Base-by-base conservation (phyloP, 2,888 invertebrate genomes). In the Globia sparganii region DNA sequence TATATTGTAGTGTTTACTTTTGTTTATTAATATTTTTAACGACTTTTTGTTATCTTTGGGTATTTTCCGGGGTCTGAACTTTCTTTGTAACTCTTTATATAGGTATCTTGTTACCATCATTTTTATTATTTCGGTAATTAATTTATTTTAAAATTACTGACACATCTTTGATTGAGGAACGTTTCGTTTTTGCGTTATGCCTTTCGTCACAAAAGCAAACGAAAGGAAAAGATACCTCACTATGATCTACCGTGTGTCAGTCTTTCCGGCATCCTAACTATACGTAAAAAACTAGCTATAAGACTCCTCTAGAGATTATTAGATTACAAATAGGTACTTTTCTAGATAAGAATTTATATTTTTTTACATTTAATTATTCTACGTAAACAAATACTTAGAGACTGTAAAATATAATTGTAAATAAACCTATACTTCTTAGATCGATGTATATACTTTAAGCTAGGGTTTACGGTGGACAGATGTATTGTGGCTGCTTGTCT, bases 351-450 rank as follows among this genome's bases (percentile, higher is more conserved):
- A 69, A 59, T 56, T 53, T 83, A 67, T 43, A 58, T 56, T 76
- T 72, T 68, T 66, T 75, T 71, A 65, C 53, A 34, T 74, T 73
- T 75, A 62, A 65, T 77, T 72, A 65, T 75, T 49, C 40, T 81
- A 65, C 56, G 61, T 79, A 61, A 67, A 66, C 40, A 75, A 67
- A 71, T 84, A 82, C 79, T 80, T 84, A 81, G 86, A 89, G 85
- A 87, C 88, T 88, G 89, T 89, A 87, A 83, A 75, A 83, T 81
- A 80, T 77, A 72, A 78, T 79, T 88, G 88, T 88, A 88, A 81
- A 88, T 88, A 88, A 72, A 67, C 37, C 34, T 64, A 40, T 61
- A 77, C 58, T 78, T 62, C 43, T 72, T 75, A 81, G 75, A 62
- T 75, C 62, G 74, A 58, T 90, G 86, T 88, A 87, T 77, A 88